Evolutionary conservation across 2,797 vertebrate genomes (phyloP), one percentile per base, ranked within the genome.

Genomic region (Thalassophryne amazonica): DNA sequence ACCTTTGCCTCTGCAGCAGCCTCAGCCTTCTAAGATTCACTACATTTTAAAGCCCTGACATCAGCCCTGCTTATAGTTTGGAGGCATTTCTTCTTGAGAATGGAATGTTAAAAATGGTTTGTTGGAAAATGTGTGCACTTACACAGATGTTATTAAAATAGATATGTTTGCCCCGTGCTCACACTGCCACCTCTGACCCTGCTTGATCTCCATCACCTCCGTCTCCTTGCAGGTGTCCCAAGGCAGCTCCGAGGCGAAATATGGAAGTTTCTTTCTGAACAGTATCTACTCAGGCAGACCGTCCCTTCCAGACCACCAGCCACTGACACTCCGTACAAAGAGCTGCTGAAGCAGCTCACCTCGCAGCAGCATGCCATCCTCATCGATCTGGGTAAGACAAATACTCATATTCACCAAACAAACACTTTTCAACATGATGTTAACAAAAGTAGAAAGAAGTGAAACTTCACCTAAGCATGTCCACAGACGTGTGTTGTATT

Each of bases 341-440:
- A 98, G 34, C 92, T 98, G 52, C 76, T 99, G 12, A 98, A 98
- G 61, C 95, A 96, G 54, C 88, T 98, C 50, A 98, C 97, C 28
- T 93, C 95, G 1, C 96, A 98, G 48, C 96, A 99, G 55, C 96
- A 99, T 1, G 95, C 96, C 24, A 98, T 99, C 69, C 97, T 98
- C 46, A 98, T 98, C 30, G 97, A 99, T 69, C 83, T 99, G 2
- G 96, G 97, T 99, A 86, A 92, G 86, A 66, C 27, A 31, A 28
- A 7, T 24, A 28, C 34, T 39, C 32, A 28, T 20, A 33, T 12
- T 70, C 20, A 28, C 36, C 39, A 38, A 31, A 25, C 14, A 35
- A 12, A 32, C 27, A 21, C 4, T n/a, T n/a, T n/a, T n/a, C n/a
- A n/a, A n/a, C n/a, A n/a, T n/a, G n/a, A n/a, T n/a, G n/a, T n/a